Conservation (phyloP, 2,888 invertebrate species). For the Eupithecia abbreviata region DNA sequence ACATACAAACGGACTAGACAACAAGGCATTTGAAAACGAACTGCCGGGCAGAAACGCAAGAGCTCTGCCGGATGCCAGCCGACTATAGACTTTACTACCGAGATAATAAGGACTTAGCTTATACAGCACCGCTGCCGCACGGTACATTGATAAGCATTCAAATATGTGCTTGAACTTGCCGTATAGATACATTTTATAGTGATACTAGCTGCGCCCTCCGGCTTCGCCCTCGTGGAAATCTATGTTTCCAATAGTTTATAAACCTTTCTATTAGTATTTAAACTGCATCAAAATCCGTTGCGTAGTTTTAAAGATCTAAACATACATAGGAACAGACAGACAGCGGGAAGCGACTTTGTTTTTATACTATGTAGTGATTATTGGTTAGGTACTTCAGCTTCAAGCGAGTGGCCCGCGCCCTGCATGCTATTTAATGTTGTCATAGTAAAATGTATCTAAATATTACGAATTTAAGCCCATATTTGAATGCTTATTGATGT, state of each 20-base stretch:
- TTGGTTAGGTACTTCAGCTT: not conserved
- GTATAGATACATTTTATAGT: not conserved
- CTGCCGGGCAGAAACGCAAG: constrained; percentile 50
- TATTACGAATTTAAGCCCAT: not conserved
- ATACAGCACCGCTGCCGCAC: not conserved
- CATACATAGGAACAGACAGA: too few relatives aligned
- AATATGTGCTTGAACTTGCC: not conserved
- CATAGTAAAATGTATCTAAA: not conserved
- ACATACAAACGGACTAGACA: constrained; percentile 77
- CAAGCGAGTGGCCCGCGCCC: not conserved
- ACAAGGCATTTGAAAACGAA: constrained; percentile 82
- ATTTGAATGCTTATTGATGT: not conserved
- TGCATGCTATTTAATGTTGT: not conserved
- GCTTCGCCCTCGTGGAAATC: too few relatives aligned
- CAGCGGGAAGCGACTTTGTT: too few relatives aligned
- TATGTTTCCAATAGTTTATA: too few relatives aligned
- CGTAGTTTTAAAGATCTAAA: too few relatives aligned
- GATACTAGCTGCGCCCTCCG: not conserved
- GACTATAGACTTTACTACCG: constrained; percentile 46
- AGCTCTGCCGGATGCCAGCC: constrained; percentile 50
- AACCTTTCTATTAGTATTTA: too few relatives aligned
- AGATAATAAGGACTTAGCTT: not conserved
- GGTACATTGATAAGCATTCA: not conserved
- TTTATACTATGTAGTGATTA: too few relatives aligned
- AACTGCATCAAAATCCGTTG: too few relatives aligned